Percentiles rank a stretch among this genome's conserved stretches.
phyloP scores from a whole-genome alignment of 1,140 invertebrate species.

The Drosophila sucinea region DNA sequence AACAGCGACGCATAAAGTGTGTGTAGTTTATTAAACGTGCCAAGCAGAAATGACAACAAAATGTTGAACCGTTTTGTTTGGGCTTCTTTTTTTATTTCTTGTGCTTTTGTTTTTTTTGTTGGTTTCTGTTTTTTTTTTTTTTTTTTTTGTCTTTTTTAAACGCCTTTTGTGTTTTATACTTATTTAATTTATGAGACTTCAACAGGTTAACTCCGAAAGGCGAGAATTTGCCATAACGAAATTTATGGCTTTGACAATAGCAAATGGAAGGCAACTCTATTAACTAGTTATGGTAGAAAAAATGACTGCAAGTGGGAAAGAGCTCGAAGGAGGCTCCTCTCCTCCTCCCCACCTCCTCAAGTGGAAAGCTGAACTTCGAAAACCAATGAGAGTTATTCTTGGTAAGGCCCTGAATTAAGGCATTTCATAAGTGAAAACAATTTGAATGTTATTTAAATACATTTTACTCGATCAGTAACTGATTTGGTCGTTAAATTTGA shows the following conservation, averaged over 20 bases:
- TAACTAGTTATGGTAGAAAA: not conserved
- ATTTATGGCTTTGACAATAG: conserved; percentile 12
- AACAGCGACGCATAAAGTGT: conserved; percentile 51
- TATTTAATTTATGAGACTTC: conserved; percentile 72
- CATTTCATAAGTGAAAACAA: too few species aligned
- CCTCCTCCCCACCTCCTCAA: too few species aligned
- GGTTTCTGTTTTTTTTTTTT: not conserved
- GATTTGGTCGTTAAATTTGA: too few species aligned
- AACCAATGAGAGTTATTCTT: too few species aligned
- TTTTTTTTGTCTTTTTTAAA: not conserved
- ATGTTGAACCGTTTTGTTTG: conserved; percentile 40
- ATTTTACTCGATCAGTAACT: too few species aligned
- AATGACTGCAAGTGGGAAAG: not conserved
- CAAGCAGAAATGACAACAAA: conserved; percentile 63
- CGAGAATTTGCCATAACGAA: conserved; percentile 70
- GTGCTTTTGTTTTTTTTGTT: not conserved
- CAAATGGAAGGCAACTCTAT: conserved; percentile 41
- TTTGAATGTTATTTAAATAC: too few species aligned
- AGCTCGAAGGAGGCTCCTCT: not conserved
- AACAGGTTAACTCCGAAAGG: conserved; percentile 60
- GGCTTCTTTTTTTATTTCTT: conserved; percentile 12
- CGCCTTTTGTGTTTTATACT: conserved; percentile 27
- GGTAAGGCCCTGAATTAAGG: too few species aligned
- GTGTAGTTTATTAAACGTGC: conserved; percentile 78
- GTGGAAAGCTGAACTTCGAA: too few species aligned